Percentiles rank a stretch among this genome's conserved stretches.
Evolutionary conservation across 2,888 invertebrate genomes (phyloP).

Genomic region (Agriotes lineatus): DNA sequence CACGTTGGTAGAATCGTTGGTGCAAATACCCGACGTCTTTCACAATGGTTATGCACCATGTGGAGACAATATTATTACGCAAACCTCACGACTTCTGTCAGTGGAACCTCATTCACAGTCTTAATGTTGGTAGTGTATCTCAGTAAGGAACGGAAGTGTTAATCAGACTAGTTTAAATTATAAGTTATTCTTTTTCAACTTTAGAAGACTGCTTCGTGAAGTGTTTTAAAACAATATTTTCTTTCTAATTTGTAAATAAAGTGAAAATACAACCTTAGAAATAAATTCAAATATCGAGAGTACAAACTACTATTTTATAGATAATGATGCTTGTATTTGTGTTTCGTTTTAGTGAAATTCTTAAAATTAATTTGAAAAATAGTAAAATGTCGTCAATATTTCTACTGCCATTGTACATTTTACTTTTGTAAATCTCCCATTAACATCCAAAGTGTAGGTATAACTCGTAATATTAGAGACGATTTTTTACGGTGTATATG

Average conservation of each 20-base stretch:
- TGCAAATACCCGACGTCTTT: constrained; percentile 68
- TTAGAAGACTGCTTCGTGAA: constrained; percentile 33
- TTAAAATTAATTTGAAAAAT: background rate
- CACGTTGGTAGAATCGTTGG: constrained; percentile 65
- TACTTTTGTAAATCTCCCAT: background rate
- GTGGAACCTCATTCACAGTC: constrained; percentile 49
- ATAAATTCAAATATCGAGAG: constrained; percentile 24
- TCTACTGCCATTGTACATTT: constrained; percentile 2
- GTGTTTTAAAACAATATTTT: constrained; percentile 30
- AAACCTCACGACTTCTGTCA: constrained; percentile 47
- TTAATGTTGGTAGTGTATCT: constrained; percentile 33
- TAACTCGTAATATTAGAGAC: too few relatives aligned
- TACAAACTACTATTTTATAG: constrained; percentile 35
- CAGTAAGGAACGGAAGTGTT: constrained; percentile 24
- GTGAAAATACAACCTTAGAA: constrained; percentile 4
- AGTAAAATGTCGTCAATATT: constrained; percentile 8
- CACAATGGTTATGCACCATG: constrained; percentile 66
- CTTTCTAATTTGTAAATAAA: constrained; percentile 30
- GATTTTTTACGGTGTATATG: too few relatives aligned
- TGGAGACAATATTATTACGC: constrained; percentile 58
- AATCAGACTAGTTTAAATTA: constrained; percentile 33
- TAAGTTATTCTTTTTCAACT: constrained; percentile 34
- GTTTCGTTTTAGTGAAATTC: constrained; percentile 11
- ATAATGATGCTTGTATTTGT: constrained; percentile 14
- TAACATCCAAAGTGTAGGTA: background rate